Conservation (phyloP, 2,888 invertebrate species). For the Thecophora atra region DNA sequence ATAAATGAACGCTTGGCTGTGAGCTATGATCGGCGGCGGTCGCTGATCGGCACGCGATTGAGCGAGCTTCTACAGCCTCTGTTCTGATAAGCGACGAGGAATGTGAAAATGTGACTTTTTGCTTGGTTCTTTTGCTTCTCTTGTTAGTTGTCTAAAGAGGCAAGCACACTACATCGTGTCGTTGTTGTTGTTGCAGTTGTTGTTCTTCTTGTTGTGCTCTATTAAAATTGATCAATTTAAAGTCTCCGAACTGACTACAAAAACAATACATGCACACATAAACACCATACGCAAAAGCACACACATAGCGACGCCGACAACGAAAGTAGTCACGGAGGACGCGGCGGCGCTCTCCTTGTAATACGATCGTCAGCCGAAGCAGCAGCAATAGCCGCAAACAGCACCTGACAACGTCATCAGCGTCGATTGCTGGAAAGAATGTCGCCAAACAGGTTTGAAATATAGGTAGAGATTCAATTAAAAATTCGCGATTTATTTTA, state of each 20-base stretch:
- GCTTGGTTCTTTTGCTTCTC: neutral
- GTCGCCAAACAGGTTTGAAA: conserved; percentile 64
- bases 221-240: conserved; percentile 32
- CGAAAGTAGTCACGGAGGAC: neutral
- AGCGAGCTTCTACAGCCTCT: conserved; percentile 18
- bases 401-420: conserved; percentile 52
- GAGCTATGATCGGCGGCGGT: conserved; percentile 17
- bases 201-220: conserved; percentile 29
- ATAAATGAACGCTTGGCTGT: neutral
- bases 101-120: conserved; percentile 31
- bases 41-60: conserved; percentile 1
- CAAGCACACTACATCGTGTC: no score
- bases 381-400: conserved; percentile 44
- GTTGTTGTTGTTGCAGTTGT: neutral
- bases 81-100: conserved; percentile 28
- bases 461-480: conserved; percentile 62
- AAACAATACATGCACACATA: conserved; percentile 17
- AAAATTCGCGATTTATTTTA: conserved; percentile 62
- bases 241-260: conserved; percentile 28
- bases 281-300: no score
- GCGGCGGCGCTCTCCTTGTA: neutral
- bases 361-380: conserved; percentile 40
- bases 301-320: neutral
- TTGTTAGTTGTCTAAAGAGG: neutral
- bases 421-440: conserved; percentile 60